Percentiles rank a stretch among this genome's conserved stretches.
These are phyloP conservation scores for Eretmochelys imbricata DNA, from an alignment of 2,113 vertebrate species.

Conservation along the genomic window DNA sequence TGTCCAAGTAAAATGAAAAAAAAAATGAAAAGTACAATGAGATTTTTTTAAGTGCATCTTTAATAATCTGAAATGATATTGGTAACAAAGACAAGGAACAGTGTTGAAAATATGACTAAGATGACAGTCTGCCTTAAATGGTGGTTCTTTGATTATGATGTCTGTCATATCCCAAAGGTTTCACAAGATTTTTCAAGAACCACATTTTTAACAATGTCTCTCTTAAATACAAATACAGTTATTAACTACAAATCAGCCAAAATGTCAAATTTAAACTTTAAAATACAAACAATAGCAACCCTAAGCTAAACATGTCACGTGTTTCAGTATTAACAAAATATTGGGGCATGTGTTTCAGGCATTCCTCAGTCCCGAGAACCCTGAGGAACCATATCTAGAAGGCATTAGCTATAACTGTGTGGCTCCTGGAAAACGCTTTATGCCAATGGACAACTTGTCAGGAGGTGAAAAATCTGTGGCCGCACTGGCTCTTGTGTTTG, in stretches of 20 bases:
- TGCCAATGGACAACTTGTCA: conserved; percentile 96
- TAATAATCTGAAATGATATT: not conserved
- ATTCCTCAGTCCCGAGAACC: conserved; percentile 91
- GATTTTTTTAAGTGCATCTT: not conserved
- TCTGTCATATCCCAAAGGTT: not conserved
- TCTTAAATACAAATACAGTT: not conserved
- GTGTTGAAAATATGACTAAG: not conserved
- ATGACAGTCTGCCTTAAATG: not conserved
- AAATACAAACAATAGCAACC: not conserved
- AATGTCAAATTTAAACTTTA: not conserved
- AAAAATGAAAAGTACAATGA: not conserved
- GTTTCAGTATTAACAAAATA: not conserved
- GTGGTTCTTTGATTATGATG: not conserved
- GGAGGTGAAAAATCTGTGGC: conserved; percentile 95
- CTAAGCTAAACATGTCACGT: not conserved
- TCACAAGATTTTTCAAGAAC: not conserved
- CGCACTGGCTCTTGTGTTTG: conserved; percentile 92
- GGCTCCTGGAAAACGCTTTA: conserved; percentile 93
- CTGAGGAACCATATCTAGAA: conserved; percentile 93
- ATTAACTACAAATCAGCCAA: not conserved
- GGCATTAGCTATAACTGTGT: conserved; percentile 94
- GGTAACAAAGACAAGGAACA: not conserved
- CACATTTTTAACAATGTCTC: not conserved
- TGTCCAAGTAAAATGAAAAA: not conserved
- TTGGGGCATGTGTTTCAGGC: conserved; percentile 79